Conservation (phyloP, 2,888 invertebrate genomes). For the Tiliacea aurago region DNA sequence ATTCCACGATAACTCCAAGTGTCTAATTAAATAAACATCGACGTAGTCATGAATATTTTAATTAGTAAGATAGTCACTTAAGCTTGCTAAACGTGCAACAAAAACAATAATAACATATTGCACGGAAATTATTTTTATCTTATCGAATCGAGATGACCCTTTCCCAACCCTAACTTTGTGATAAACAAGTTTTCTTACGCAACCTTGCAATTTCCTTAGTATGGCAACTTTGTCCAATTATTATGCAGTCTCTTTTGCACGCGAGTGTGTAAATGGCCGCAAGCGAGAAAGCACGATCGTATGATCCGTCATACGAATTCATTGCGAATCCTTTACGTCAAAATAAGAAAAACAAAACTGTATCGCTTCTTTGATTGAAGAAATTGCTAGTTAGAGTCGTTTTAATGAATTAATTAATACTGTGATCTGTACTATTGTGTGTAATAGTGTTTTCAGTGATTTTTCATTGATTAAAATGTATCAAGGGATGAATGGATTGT, state of each 20-base stretch:
- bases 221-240: constrained; percentile 72
- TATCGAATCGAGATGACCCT: constrained; percentile 69
- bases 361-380: constrained; percentile 67
- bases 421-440: constrained; percentile 66
- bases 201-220: constrained; percentile 68
- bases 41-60: constrained; percentile 24
- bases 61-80: constrained; percentile 22
- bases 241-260: constrained; percentile 70
- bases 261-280: constrained; percentile 50
- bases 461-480: constrained; percentile 78
- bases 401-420: constrained; percentile 59
- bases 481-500: constrained; percentile 85
- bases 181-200: constrained; percentile 65
- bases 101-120: constrained; percentile 15
- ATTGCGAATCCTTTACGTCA: constrained; percentile 78
- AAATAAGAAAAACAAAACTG: constrained; percentile 80
- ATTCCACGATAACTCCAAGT: background rate
- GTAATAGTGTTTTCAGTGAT: constrained; percentile 68
- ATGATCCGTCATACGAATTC: constrained; percentile 83
- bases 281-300: constrained; percentile 81
- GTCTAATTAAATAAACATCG: constrained; percentile 12
- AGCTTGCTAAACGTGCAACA: constrained; percentile 22
- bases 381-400: constrained; percentile 74
- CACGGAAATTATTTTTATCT: constrained; percentile 45
- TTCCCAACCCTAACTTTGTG: constrained; percentile 66